Evolutionary conservation across 1,140 invertebrate species (phyloP), one percentile per base, ranked within the genome.

Genomic region (Drosophila miranda): DNA sequence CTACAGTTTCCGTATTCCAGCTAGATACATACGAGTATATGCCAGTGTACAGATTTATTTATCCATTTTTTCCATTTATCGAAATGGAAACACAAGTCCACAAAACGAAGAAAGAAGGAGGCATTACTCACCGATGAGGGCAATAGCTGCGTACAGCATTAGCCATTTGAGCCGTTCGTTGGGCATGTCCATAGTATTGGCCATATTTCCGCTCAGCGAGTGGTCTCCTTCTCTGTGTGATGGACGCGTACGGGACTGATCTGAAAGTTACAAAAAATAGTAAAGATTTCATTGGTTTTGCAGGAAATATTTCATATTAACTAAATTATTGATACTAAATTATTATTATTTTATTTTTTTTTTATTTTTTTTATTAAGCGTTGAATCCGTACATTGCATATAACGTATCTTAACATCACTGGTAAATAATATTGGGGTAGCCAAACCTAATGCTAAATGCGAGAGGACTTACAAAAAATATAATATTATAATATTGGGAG

Each of bases 91-190:
- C 6, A 58, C 46, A 49, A 19, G 14, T n/a, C n/a, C n/a, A n/a
- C n/a, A 11, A 58, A 51, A 4, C 49, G 23, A 21, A 69, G 52
- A 23, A 46, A 64, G 71, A 21, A 44, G 3, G 9, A 11, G 46
- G 46, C 55, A 84, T 86, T 84, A 86, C 80, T 84, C 76, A 84
- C 80, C 80, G 38, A 80, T 52, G 41, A 74, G 23, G 57, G 61
- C 59, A 77, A 86, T 77, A 86, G 81, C 80, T 84, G 80, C 73
- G 73, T 62, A 86, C 60, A 86, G 73, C 59, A 78, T 80, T 86
- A 86, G 80, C 80, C 81, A 86, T 67, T 84, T 77, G 46, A 57
- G 73, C 73, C 77, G 73, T 77, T 73, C 81, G 67, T 66, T 77
- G 45, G 76, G 41, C 77, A 77, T 73, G 66, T 80, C 74, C 77